phyloP scores from a whole-genome alignment of 2,113 vertebrate species.

The Macroglossus sobrinus region DNA sequence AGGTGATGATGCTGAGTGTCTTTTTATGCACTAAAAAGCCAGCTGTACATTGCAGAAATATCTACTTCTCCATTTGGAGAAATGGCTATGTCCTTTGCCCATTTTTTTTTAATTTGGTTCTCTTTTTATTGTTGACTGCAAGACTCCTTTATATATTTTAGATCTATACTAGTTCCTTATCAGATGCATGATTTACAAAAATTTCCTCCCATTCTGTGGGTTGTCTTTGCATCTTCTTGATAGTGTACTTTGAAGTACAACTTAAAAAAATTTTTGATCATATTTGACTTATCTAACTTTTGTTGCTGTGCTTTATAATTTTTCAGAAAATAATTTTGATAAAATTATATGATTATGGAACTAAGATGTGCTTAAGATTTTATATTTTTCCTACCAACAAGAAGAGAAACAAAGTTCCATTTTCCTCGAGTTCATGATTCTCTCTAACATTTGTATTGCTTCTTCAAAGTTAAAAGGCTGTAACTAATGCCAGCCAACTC shows the following conservation, averaged over 20 bases:
- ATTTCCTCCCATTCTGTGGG: not conserved
- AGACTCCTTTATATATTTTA: not conserved
- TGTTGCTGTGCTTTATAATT: not conserved
- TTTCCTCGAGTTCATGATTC: conserved; percentile 32
- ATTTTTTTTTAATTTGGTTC: not conserved
- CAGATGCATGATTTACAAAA: not conserved
- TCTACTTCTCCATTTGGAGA: not conserved
- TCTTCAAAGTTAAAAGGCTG: conserved; percentile 62
- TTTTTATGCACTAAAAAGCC: not conserved
- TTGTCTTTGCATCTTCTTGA: not conserved
- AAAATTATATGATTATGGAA: not conserved
- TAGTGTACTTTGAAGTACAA: not conserved
- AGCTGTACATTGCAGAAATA: not conserved
- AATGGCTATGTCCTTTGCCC: not conserved
- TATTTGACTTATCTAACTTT: not conserved
- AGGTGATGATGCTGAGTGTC: not conserved
- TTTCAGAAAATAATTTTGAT: conserved; percentile 4
- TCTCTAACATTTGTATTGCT: conserved; percentile 39
- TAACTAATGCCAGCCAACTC: conserved; percentile 61
- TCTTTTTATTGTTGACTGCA: not conserved
- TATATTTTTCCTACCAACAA: not conserved
- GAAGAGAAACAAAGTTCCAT: not conserved
- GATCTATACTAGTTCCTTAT: not conserved
- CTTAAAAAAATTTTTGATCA: not conserved
- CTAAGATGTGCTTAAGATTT: not conserved